Conservation (phyloP, 64 coral and sea anemone species). For the Hydrozoanthus tunicans region DNA sequence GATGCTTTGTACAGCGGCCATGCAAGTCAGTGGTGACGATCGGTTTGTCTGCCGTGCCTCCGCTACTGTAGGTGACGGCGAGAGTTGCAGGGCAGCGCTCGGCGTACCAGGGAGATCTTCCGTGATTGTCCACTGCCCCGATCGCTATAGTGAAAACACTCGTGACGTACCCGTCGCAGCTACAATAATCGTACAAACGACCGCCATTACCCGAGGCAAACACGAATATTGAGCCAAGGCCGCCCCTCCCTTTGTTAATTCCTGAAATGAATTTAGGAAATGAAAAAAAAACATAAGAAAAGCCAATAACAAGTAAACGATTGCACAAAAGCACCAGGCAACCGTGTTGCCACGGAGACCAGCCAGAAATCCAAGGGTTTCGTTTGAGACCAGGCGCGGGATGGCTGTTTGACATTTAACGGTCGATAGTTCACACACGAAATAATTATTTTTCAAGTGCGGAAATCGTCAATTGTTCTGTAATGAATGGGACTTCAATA, state of each 20-base stretch:
- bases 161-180: constrained; percentile 98
- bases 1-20: constrained; percentile 69
- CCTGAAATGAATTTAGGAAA: constrained; percentile 35
- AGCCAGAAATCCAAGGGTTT: no score
- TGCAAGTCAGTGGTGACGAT: constrained; percentile 93
- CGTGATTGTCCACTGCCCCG: constrained; percentile 89
- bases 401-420: no score
- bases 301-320: no score
- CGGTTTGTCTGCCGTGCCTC: constrained; percentile 58
- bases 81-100: constrained; percentile 92
- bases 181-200: constrained; percentile 77
- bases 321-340: no score
- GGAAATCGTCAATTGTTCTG: no score
- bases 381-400: no score
- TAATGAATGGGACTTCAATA: no score
- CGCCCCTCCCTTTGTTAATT: constrained; percentile 75
- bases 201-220: constrained; percentile 99
- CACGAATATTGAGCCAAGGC: constrained; percentile 94
- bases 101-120: constrained; percentile 95
- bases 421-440: no score
- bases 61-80: constrained; percentile 95
- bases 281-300: background rate
- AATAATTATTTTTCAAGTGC: no score
- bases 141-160: constrained; percentile 93
- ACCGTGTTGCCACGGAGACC: no score